phyloP scores from a whole-genome alignment of 2,888 invertebrate genomes.

The Psococerastis gibbosa region DNA sequence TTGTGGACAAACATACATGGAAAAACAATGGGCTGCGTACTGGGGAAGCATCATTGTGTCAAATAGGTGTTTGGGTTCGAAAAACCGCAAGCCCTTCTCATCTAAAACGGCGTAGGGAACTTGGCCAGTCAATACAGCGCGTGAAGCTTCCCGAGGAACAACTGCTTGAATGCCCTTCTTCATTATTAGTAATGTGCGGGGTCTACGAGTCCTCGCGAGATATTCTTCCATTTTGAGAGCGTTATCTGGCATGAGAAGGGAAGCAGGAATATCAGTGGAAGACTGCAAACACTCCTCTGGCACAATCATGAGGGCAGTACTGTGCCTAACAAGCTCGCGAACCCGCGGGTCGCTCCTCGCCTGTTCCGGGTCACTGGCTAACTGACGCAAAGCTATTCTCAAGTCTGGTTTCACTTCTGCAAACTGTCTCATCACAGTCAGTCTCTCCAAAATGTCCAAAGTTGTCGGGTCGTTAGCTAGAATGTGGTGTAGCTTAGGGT shows the following conservation, averaged over 20 bases:
- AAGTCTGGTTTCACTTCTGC: constrained; percentile 45
- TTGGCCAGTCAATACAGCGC: constrained; percentile 52
- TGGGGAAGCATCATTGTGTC: constrained; percentile 46
- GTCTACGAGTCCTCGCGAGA: constrained; percentile 22
- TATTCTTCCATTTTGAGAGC: constrained; percentile 60
- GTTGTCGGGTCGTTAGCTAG: constrained; percentile 37
- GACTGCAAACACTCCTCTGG: constrained; percentile 41
- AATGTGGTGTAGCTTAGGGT: constrained; percentile 34
- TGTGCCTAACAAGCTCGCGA: constrained; percentile 49
- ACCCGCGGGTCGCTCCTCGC: constrained; percentile 49
- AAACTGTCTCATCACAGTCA: constrained; percentile 50
- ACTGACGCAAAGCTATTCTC: constrained; percentile 37
- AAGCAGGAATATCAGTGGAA: constrained; percentile 50
- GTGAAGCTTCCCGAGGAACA: constrained; percentile 53
- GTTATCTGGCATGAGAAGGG: constrained; percentile 45
- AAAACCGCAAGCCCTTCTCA: constrained; percentile 53
- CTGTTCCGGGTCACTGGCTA: constrained; percentile 44
- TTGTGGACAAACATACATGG: constrained; percentile 42
- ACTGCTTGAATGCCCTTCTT: constrained; percentile 57
- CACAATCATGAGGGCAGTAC: constrained; percentile 47
- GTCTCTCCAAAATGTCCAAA: constrained; percentile 45
- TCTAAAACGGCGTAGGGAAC: constrained; percentile 58
- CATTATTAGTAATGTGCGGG: constrained; percentile 37
- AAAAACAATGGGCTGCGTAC: constrained; percentile 42
- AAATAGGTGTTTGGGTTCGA: constrained; percentile 56